These are phyloP conservation scores for Stercorarius parasiticus DNA, from an alignment of 2,113 vertebrate species.

Conservation along the genomic window DNA sequence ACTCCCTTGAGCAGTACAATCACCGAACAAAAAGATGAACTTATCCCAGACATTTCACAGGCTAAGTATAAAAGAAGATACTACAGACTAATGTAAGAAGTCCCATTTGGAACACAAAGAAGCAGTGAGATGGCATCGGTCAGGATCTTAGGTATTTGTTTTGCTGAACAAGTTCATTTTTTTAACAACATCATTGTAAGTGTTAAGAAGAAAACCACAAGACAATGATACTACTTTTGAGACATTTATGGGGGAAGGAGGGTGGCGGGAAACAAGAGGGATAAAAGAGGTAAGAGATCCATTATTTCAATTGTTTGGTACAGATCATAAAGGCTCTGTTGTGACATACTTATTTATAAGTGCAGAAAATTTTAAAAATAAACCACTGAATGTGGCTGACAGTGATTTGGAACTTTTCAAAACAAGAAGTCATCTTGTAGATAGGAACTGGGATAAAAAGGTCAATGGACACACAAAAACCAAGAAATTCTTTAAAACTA, in stretches of 20 bases:
- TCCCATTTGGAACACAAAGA: not conserved
- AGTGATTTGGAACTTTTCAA: not conserved
- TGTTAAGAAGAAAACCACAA: not conserved
- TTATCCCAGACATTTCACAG: not conserved
- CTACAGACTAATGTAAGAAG: not conserved
- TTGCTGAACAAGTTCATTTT: not conserved
- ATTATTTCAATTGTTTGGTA: not conserved
- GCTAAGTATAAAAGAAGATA: not conserved
- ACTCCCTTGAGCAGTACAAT: not conserved
- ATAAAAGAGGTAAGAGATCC: not conserved
- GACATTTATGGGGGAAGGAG: not conserved
- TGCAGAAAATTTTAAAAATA: not conserved
- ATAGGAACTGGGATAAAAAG: not conserved
- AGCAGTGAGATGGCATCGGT: not conserved
- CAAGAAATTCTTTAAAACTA: not conserved
- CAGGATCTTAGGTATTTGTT: not conserved
- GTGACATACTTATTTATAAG: not conserved
- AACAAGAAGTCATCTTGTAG: not conserved
- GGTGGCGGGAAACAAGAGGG: not conserved
- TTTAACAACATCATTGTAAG: not conserved
- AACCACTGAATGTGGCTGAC: not conserved
- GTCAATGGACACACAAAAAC: accelerated
- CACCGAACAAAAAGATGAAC: not conserved
- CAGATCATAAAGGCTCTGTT: not conserved
- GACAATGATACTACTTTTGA: not conserved